Evolutionary conservation across 2,888 invertebrate genomes (phyloP), one percentile per base, ranked within the genome.

Genomic region (Tiliacea aurago): DNA sequence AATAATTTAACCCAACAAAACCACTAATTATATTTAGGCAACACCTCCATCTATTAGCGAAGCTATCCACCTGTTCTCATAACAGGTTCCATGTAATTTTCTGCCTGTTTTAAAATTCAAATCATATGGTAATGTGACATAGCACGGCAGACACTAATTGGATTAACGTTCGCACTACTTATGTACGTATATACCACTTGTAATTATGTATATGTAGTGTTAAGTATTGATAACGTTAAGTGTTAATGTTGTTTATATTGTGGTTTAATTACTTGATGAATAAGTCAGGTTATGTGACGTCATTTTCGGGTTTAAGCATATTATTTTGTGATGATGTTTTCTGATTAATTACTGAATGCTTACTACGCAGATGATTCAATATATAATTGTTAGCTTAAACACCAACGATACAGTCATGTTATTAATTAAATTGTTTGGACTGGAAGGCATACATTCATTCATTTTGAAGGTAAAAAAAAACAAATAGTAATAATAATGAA

Each of bases 91-190:
- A 86, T 91, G 92, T 93, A 92, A 93, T 93, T 92, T 92, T 90
- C 89, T 91, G 84, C 87, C 90, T 90, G 85, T 90, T 95, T 94
- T 95, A 92, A 94, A 95, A 93, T 95, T 94, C 87, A 94, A 95
- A 95, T 94, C 84, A 89, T 87, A 95, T 95, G 95, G 85, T 92
- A 95, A 95, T 95, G 91, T 92, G 94, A 94, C 93, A 92, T 87
- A 84, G 92, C 87, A 84, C 87, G 82, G 85, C 85, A 80, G 90
- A 87, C 91, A 83, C 93, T 95, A 95, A 95, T 95, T 95, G 95
- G 94, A 94, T 95, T 93, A 93, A 91, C 88, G 88, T 88, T 71
- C 65, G 74, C 68, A 84, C 74, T 85, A 70, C 61, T 61, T 28
- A 28, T 28, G 2, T 28, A 28, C 3, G 2, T 72, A 75, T 73